Evolutionary conservation across 1,140 invertebrate species (phyloP), one percentile per base, ranked within the genome.

Genomic region (Drosophila nebulosa): DNA sequence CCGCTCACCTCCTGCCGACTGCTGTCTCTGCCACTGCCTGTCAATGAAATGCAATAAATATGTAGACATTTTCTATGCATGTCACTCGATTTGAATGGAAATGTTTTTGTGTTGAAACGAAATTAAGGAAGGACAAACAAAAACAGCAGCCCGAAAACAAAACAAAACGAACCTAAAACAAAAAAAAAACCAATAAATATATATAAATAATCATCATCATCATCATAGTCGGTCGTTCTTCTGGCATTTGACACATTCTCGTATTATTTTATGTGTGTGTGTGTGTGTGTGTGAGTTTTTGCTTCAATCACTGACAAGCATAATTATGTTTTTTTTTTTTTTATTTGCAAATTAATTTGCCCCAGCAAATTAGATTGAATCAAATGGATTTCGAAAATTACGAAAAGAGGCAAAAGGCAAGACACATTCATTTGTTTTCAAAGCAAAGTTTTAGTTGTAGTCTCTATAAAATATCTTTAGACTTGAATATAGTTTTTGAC

Each of bases 41-140:
- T 70, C 80, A 81, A 65, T 78, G 69, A 78, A 74, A 71, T 78
- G 63, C 74, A 75, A 67, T 81, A 78, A 69, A 78, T 78, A 67
- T 66, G 64, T 86, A 76, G 32, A 55, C 64, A 80, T 68, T 77
- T 65, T 55, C 59, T 42, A 42, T 39, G 42, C 63, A 65, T 59
- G 74, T 78, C 71, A 56, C 52, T 50, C 64, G 51, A 65, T 56
- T 59, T 58, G 35, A 73, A 69, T 65, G 56, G 64, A 64, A 85
- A 79, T 74, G 68, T 71, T 66, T 74, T 42, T 42, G 32, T 22
- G 16, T 18, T 7, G 32, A 35, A 32, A 66, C 60, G 62, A 74
- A 74, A 74, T 74, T 66, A 57, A 55, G 56, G 52, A 56, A 22
- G 27, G 21, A 55, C 35, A 36, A 39, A 36, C 36, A 30, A 16